Percentiles rank a stretch among this genome's conserved stretches.
Evolutionary conservation across 1,140 invertebrate species (phyloP).

Genomic region (Melitaea cinxia): DNA sequence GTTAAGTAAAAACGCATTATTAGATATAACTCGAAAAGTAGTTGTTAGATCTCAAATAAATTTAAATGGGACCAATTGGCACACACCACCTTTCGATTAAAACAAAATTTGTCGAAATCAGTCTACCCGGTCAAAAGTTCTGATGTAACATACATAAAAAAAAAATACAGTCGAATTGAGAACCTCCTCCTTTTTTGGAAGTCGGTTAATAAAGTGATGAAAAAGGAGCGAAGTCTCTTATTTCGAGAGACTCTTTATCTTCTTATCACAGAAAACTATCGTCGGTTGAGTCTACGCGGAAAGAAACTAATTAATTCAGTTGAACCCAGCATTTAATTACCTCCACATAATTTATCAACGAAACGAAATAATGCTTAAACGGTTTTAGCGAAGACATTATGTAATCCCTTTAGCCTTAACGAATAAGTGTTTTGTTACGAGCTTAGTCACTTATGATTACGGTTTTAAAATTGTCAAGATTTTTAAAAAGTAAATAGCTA

Average conservation of each 20-base stretch:
- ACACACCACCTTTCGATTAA: too few species aligned
- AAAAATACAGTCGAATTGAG: too few species aligned
- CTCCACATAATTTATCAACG: slow-evolving; percentile 49
- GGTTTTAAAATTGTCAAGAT: background rate
- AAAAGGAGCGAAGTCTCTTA: slow-evolving; percentile 3
- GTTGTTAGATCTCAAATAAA: too few species aligned
- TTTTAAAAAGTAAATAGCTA: too few species aligned
- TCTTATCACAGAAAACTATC: slow-evolving; percentile 9
- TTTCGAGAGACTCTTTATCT: slow-evolving; percentile 6
- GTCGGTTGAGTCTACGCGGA: slow-evolving; percentile 16
- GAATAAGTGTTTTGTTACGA: slow-evolving; percentile 36
- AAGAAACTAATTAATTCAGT: slow-evolving; percentile 54
- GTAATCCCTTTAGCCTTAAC: slow-evolving; percentile 42
- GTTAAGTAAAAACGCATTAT: too few species aligned
- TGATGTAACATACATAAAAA: too few species aligned
- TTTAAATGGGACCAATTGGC: too few species aligned
- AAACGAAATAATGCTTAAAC: slow-evolving; percentile 47
- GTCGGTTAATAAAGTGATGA: background rate
- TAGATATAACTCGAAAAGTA: too few species aligned
- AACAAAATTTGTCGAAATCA: too few species aligned
- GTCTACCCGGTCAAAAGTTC: too few species aligned
- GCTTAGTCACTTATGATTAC: background rate
- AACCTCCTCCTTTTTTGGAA: too few species aligned
- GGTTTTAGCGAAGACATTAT: slow-evolving; percentile 46
- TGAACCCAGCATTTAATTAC: slow-evolving; percentile 39